Evolutionary conservation across 2,888 invertebrate genomes (phyloP), one percentile per base, ranked within the genome.

Genomic region (Hirtodrosophila alboralis): DNA sequence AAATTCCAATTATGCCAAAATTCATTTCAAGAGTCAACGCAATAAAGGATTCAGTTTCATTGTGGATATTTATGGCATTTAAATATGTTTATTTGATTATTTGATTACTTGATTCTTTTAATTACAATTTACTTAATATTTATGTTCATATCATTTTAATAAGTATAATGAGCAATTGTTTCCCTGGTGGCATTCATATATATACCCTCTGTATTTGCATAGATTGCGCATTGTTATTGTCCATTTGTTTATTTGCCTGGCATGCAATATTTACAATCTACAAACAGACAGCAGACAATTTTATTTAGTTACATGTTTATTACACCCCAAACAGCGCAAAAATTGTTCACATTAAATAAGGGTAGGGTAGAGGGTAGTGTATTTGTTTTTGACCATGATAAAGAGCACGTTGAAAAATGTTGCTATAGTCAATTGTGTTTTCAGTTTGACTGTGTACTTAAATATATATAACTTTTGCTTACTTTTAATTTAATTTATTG

Each of bases 1-100:
- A 0, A 89, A 89, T 3, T 48, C 61, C 37, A 80, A 47, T 6
- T 80, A 73, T 21, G 90, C 88, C 1, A 88, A 88, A 1, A 53
- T 92, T 0, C 88, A 87, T 27, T 90, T 92, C 74, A 91, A 90
- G 68, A 92, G 92, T 14, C 88, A 90, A 61, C 86, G 91, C 10
- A 85, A 89, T 26, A 89, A 90, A 23, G 90, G 91, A 4, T 89
- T 91, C 72, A 90, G 91, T 65, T 92, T 91, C 63, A 44, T 90
- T 10, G 84, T 92, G 8, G 89, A 90, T 40, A 63, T 92, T 28
- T 92, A 90, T 75, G 91, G 79, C 28, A 62, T 73, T 64, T 78
- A 67, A 75, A 51, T 43, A 12, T n/a, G n/a, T n/a, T n/a, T n/a
- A n/a, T n/a, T n/a, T n/a, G n/a, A n/a, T n/a, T n/a, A n/a, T n/a